Base-by-base conservation (phyloP, 2,797 vertebrate species). In the Ataeniobius toweri region DNA sequence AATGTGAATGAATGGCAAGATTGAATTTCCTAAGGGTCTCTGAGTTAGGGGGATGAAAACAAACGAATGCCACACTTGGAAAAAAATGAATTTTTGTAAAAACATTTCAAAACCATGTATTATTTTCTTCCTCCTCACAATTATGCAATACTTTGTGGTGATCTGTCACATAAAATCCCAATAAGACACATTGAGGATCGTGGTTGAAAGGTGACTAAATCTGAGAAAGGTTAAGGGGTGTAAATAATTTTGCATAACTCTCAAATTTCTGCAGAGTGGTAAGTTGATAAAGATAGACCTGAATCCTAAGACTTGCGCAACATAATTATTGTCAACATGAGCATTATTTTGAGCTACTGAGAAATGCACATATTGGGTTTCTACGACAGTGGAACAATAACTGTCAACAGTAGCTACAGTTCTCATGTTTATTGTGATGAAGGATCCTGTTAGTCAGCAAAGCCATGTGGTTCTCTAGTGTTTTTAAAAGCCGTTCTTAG, bases 331-430 rank as follows among this genome's bases (percentile, higher is more conserved):
- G 26, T 1, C 50, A 13, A 77, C 3, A 1, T 51, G 44, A 48
- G 58, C 31, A 69, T 58, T 61, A 12, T 9, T 72, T 78, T 74
- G 26, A 67, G 20, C 56, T 7, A 41, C 5, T 20, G 13, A 71
- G 71, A 68, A 58, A 56, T 58, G 39, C 31, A 46, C 51, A 75
- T 76, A 50, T 75, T 14, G 0, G 31, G 31, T 39, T 55, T 80
- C 71, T 70, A 36, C 0, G 0, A 36, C 18, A 58, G 24, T 8
- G 65, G 68, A 80, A 72, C 13, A 14, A 71, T 56, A 14, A 50
- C 55, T 67, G 76, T 74, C 3, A 73, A 83, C 50, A 77, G 73
- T 26, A 83, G 67, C 44, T 59, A 22, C 46, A 56, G 10, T 39
- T 9, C 24, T 24, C 36, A 36, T 39, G 48, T 71, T 76, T 76